Evolutionary conservation across 2,888 invertebrate species (phyloP).

Genomic region (Pyrrhosoma nymphula): DNA sequence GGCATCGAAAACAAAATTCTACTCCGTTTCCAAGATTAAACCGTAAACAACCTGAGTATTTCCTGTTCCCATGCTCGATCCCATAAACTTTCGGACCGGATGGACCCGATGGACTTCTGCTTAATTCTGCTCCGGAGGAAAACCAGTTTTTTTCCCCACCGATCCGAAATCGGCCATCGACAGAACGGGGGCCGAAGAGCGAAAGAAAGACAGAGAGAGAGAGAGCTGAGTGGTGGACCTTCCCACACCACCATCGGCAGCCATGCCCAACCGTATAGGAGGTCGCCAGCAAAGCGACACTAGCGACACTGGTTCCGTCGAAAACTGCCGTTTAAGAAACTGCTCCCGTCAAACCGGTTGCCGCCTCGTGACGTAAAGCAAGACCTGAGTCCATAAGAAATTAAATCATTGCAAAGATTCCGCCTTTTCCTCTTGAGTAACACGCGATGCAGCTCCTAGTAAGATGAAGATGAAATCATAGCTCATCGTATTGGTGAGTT

Average conservation of each 20-base stretch:
- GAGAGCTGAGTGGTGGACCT: no score
- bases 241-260: no score
- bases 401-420: not conserved
- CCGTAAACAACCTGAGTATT: not conserved
- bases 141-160: not conserved
- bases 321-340: not conserved
- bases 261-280: not conserved
- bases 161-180: not conserved
- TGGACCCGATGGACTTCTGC: not conserved
- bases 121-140: not conserved
- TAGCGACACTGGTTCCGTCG: not conserved
- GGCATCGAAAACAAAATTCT: not conserved
- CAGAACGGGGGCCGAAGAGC: no score
- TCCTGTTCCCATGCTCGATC: not conserved
- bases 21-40: not conserved
- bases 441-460: not conserved
- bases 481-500: not conserved
- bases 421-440: no score
- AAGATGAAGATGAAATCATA: not conserved
- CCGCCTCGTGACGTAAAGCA: not conserved
- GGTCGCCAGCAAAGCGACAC: not conserved
- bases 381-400: not conserved
- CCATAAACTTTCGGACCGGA: not conserved
- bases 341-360: not conserved
- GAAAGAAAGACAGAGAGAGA: no score